Percentiles rank a stretch among this genome's conserved stretches.
Evolutionary conservation across 1,140 invertebrate genomes (phyloP).

Genomic region (Harpegnathos saltator): DNA sequence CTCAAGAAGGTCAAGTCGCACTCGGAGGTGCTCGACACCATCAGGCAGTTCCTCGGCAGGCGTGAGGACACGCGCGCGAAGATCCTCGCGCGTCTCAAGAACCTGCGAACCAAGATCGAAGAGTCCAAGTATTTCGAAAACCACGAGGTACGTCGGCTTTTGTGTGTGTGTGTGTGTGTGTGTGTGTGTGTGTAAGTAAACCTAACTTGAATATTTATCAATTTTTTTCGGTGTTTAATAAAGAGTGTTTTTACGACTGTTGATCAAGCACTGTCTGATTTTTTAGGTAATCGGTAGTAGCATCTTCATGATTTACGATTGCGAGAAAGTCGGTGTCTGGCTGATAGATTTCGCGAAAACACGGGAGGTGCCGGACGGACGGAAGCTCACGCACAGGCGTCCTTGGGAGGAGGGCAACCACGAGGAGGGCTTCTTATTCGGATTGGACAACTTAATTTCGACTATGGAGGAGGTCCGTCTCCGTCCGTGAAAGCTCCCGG

Average conservation of each 20-base stretch:
- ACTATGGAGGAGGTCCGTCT: slow-evolving; percentile 75
- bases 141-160: slow-evolving; percentile 91
- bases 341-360: slow-evolving; percentile 99
- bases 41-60: slow-evolving; percentile 92
- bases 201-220: too few relatives aligned
- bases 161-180: too few relatives aligned
- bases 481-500: slow-evolving; percentile 13
- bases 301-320: slow-evolving; percentile 97
- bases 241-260: not conserved
- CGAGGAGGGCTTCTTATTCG: slow-evolving; percentile 97
- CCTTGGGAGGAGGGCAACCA: slow-evolving; percentile 96
- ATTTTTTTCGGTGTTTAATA: too few relatives aligned
- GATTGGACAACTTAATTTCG: slow-evolving; percentile 94
- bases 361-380: slow-evolving; percentile 89
- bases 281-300: slow-evolving; percentile 94
- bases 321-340: slow-evolving; percentile 95
- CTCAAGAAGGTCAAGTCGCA: slow-evolving; percentile 92
- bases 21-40: slow-evolving; percentile 91
- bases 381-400: slow-evolving; percentile 91
- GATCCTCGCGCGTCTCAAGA: slow-evolving; percentile 91
- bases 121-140: slow-evolving; percentile 94
- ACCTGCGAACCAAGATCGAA: slow-evolving; percentile 93
- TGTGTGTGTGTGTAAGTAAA: too few relatives aligned
- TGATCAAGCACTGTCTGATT: slow-evolving; percentile 1
- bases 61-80: slow-evolving; percentile 89